A percentile compares a stretch with the other conserved stretches of the same genome.
phyloP scores from a whole-genome alignment of 1,140 invertebrate genomes.

The Drosophila bipectinata region DNA sequence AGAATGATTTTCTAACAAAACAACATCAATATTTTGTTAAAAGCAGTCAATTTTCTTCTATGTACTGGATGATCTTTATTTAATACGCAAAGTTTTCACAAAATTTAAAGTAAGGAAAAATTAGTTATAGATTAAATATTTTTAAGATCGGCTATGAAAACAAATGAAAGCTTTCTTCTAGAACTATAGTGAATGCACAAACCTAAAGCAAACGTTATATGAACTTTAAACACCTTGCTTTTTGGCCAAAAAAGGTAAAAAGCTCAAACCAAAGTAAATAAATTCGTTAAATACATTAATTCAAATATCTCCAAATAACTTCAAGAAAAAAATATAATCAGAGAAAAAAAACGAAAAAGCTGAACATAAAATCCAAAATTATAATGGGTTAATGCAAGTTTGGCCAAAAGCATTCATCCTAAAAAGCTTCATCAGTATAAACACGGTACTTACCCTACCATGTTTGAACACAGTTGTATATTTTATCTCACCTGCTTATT shows the following conservation, averaged over 20 bases:
- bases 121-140: background rate
- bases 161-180: background rate
- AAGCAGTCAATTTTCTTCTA: too few relatives aligned
- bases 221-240: background rate
- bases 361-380: too few relatives aligned
- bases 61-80: too few relatives aligned
- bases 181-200: background rate
- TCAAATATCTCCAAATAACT: background rate
- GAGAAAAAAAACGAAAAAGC: background rate
- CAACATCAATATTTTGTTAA: too few relatives aligned
- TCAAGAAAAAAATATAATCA: background rate
- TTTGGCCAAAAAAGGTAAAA: background rate
- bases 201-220: background rate
- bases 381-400: background rate
- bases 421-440: conserved; percentile 1
- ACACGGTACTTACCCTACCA: background rate
- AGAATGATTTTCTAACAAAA: too few relatives aligned
- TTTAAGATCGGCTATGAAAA: background rate
- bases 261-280: background rate
- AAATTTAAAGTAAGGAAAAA: background rate
- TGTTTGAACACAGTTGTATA: background rate
- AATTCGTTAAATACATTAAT: background rate
- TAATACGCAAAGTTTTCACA: too few relatives aligned
- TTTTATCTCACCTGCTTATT: conserved; percentile 46
- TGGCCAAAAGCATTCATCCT: background rate